Evolutionary conservation across 2,797 vertebrate species (phyloP), one percentile per base, ranked within the genome.

Genomic region (Naso thynnoides): DNA sequence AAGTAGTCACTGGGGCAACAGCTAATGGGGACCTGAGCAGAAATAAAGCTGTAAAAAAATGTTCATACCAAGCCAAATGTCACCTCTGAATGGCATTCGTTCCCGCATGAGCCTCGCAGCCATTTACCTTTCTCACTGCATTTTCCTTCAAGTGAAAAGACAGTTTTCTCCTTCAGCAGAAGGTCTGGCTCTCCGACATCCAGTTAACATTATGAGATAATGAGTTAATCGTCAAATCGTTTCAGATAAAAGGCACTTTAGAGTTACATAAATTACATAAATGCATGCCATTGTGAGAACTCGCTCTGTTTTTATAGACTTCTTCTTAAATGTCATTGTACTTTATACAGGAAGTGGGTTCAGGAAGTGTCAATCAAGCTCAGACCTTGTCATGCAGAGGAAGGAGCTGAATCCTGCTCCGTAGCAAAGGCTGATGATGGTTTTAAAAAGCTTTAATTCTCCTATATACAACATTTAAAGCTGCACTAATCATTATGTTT

Each of bases 261-360:
- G 55, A 69, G 41, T 29, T 81, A 76, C 82, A 81, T 41, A 74
- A 44, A 76, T 78, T 48, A 64, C 69, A 54, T 71, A 52, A 82
- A 78, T 72, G 55, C 60, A 62, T 75, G 80, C 73, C 55, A 77
- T 39, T 61, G 36, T 63, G 13, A 70, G 72, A 49, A 56, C 44
- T 57, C 70, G 62, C 15, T 29, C 8, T 3, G 16, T 27, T 65
- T 79, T 82, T 54, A 76, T 42, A 63, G 48, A 80, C 44, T 49
- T 66, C 64, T 70, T 78, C 53, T 79, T 58, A 78, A 87, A 89
- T 82, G 85, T 70, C 86, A 86, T 27, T 58, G 16, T 13, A 52
- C 39, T 59, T 11, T 53, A 27, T 70, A 23, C 23, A 56, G 60
- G 29, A 53, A 42, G 44, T 56, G 67, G 54, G 75, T 39, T 76